Evolutionary conservation across 2,888 invertebrate genomes (phyloP).

Genomic region (Heliconius charithonia): DNA sequence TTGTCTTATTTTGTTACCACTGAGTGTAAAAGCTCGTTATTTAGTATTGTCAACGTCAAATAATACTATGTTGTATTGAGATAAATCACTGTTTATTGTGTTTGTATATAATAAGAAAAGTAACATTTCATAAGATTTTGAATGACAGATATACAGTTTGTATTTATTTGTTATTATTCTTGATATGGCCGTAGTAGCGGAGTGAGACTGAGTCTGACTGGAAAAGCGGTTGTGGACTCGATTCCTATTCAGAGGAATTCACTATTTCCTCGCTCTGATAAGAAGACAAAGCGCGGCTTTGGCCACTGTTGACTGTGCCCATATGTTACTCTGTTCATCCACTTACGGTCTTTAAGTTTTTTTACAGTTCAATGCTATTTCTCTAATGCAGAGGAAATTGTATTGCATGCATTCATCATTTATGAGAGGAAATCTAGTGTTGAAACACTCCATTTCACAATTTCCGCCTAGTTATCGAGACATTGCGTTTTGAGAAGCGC

Average conservation of each 20-base stretch:
- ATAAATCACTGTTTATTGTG: constrained; percentile 9
- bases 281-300: no score
- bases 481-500: background rate
- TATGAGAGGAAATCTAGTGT: background rate
- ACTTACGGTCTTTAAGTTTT: no score
- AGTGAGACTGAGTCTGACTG: background rate
- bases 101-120: no score
- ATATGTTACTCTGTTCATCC: no score
- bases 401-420: no score
- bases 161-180: background rate
- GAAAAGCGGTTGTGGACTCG: background rate
- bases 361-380: no score
- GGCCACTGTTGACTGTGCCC: no score
- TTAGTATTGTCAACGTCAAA: background rate
- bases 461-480: background rate
- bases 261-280: no score
- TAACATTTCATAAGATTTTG: background rate
- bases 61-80: background rate
- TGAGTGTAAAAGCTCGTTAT: constrained; percentile 3
- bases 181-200: background rate
- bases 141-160: background rate
- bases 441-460: background rate
- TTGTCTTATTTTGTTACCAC: background rate
- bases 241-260: background rate
- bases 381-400: no score